Evolutionary conservation across 2,888 invertebrate species (phyloP), one percentile per base, ranked within the genome.

Genomic region (Notodonta ziczac): DNA sequence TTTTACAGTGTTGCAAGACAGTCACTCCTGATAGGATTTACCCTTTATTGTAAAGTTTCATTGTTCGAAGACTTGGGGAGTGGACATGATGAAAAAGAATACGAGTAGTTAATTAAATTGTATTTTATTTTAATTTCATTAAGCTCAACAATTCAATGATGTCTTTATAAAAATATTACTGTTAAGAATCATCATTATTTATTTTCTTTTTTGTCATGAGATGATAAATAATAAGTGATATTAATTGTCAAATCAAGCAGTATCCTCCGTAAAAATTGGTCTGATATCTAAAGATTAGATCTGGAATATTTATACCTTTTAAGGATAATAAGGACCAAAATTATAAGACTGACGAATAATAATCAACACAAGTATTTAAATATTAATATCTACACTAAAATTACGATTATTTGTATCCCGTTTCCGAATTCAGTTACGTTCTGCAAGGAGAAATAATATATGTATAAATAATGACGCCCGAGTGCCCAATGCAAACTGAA

Each of bases 1-100:
- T 63, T 73, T 72, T 69, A 73, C 68, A 73, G 72, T 70, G 75
- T 66, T 69, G 66, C 66, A 67, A 7, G 35, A 72, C 67, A 75
- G 58, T 69, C 57, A 73, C 63, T 75, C 66, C 66, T 70, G 75
- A 74, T 74, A 71, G 69, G 68, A 70, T 73, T 65, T 63, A 56
- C 59, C 13, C 42, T 42, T 42, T 42, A 35, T 35, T 35, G 35
- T 35, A 35, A 35, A 10, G 42, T 42, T n/a, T 46, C 5, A 32
- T 52, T 52, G 52, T 52, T 52, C 32, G 52, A 46, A 46, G 13
- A 6, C 46, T 46, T n/a, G 5, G n/a, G 46, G 46, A 46, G 46
- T n/a, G 46, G 46, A n/a, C 50, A 8, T 9, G 9, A 14, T 4
- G 50, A 50, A 14, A 16, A 8, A 14, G 9, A 9, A 50, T 14